Evolutionary conservation across 2,797 vertebrate species (phyloP).

Genomic region (Melanotaenia nigrans): DNA sequence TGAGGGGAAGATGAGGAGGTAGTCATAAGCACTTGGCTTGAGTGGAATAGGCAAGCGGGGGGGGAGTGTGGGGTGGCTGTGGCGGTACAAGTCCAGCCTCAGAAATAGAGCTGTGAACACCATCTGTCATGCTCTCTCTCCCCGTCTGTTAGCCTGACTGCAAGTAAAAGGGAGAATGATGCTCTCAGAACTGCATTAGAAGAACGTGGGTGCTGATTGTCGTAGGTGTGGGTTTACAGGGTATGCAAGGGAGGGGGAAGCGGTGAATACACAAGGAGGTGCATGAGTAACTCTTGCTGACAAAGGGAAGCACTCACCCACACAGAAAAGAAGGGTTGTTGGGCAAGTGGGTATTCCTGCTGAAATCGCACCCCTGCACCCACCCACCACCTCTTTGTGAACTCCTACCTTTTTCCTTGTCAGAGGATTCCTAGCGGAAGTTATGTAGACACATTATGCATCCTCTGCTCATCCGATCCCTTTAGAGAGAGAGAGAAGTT

Average conservation of each 20-base stretch:
- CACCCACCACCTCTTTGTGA: conserved; percentile 70
- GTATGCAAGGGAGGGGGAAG: conserved; percentile 66
- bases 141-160: conserved; percentile 87
- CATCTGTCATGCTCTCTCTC: conserved; percentile 88
- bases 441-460: conserved; percentile 66
- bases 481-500: conserved; percentile 32
- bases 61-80: conserved; percentile 63
- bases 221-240: conserved; percentile 84
- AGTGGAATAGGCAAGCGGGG: conserved; percentile 72
- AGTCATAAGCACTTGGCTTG: conserved; percentile 82
- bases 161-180: conserved; percentile 79
- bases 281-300: conserved; percentile 84
- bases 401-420: conserved; percentile 80
- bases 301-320: conserved; percentile 85
- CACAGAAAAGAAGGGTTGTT: conserved; percentile 79
- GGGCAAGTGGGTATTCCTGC: conserved; percentile 84
- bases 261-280: conserved; percentile 70
- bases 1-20: conserved; percentile 78
- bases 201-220: conserved; percentile 83
- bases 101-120: conserved; percentile 92
- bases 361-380: conserved; percentile 73
- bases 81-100: conserved; percentile 87
- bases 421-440: conserved; percentile 75
- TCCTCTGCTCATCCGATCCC: conserved; percentile 41
- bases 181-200: conserved; percentile 79